Base-by-base conservation (phyloP, 2,797 vertebrate species). In the Epinephelus coioides region DNA sequence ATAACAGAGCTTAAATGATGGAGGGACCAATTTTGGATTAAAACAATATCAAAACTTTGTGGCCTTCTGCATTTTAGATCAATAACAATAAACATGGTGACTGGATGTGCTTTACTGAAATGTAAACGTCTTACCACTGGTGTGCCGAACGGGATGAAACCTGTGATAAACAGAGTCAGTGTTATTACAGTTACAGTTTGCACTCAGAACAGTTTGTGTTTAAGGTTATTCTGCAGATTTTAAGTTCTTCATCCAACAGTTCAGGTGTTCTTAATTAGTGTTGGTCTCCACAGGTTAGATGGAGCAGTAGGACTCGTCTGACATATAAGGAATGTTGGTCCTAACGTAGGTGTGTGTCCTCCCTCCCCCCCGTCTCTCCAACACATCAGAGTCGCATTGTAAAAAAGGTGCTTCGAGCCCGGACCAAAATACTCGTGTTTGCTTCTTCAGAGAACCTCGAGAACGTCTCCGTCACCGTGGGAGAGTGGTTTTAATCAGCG, bases 61-160 rank as follows among this genome's bases (percentile, higher is more conserved):
- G 1, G 11, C 2, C 1, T 50, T 49, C 5, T 1, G 30, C 17
- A 50, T 27, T 65, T 40, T 49, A 2, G 9, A 44, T n/a, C 12
- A n/a, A 43, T 53, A 19, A 2, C 5, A 62, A 67, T 10, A 12
- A 23, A 40, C 14, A 1, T 15, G 8, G 50, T 40, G 27, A 50
- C 0, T 14, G 1, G 0, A 8, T 68, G 69, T 64, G 13, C n/a
- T 23, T 34, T 3, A 56, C 4, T 66, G 15, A 46, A 66, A 71
- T 47, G 19, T 23, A 40, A n/a, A 18, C 46, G 68, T 95, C 97
- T 96, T 94, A 98, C 97, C 71, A 98, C 97, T 85, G 97, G 97
- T 0, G 97, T 98, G 88, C 98, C 98, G 81, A 98, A 98, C 53
- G 98, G 98, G 84, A 99, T 96, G 80, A 97, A 99, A 95, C 97